Base-by-base conservation (phyloP, 2,888 invertebrate species). In the Meandrusa payeni region DNA sequence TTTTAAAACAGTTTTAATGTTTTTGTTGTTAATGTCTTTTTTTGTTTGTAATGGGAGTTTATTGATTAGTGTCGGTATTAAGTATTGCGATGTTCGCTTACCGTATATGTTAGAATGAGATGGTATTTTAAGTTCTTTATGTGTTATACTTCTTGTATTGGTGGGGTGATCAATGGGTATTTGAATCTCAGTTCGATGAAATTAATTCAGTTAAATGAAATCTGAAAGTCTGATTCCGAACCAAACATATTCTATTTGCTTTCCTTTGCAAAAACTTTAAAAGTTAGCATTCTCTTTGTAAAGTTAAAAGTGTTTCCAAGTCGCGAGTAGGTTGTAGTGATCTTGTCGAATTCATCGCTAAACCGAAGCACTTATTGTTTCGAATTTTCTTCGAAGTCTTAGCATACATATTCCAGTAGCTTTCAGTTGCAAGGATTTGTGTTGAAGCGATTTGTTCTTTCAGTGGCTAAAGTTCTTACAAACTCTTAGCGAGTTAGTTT, bases 341-440 rank as follows among this genome's bases (percentile, higher is more conserved):
- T 37, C 37, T 43, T 26, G 42, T 37, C 26, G 42, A 36, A 43
- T 43, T 37, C 37, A 37, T 43, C 37, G 42, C 31, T 43, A 41
- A 47, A 51, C 50, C 44, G 51, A 57, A 52, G 54, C 56, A 53
- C 55, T 57, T 57, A 62, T 66, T 64, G 62, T 65, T 60, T 59
- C 54, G 54, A 61, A 59, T 61, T 62, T 59, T 60, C 59, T 61
- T 52, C 57, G 45, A 64, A 57, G 55, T 57, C 60, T 51, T 47
- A 55, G 57, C 63, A 70, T 69, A 65, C 64, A 69, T 70, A 71
- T 74, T 66, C 64, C 59, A 64, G 65, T 60, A 67, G 68, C 62
- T 70, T 64, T 55, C 47, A 54, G 53, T 53, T 53, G 54, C 50
- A 55, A 55, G 59, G 66, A 56, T 56, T 56, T 54, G 52, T 58